phyloP scores from a whole-genome alignment of 2,888 invertebrate species.

The Villa cingulata region DNA sequence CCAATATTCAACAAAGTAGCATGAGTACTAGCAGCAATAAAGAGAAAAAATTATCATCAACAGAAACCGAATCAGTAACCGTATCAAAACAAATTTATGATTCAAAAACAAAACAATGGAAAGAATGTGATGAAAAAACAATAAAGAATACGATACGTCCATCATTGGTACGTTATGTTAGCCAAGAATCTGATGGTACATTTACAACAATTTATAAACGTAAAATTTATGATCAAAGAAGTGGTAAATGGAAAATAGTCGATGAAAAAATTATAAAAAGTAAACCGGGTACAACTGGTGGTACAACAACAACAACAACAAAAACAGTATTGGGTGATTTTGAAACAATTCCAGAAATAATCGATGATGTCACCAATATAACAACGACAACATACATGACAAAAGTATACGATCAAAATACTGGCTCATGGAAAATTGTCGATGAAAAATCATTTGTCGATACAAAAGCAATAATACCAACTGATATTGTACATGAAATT shows the following conservation, averaged over 20 bases:
- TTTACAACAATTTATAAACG: conserved; percentile 35
- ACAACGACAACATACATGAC: conserved; percentile 37
- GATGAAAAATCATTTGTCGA: conserved; percentile 36
- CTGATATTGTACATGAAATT: conserved; percentile 36
- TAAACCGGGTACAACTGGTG: conserved; percentile 13
- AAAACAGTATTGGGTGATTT: conserved; percentile 15
- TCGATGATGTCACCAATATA: conserved; percentile 36
- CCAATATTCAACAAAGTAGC: no score
- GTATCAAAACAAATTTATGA: conserved; percentile 31
- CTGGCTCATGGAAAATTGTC: conserved; percentile 35
- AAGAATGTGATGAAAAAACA: conserved; percentile 25
- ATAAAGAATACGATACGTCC: conserved; percentile 19
- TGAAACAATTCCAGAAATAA: conserved; percentile 31
- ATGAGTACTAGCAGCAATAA: no score
- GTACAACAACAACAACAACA: neutral
- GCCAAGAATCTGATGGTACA: conserved; percentile 32
- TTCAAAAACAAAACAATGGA: conserved; percentile 34
- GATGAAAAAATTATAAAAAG: conserved; percentile 42
- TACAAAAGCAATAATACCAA: conserved; percentile 32
- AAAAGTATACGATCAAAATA: conserved; percentile 35
- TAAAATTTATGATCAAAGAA: conserved; percentile 33
- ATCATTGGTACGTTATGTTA: conserved; percentile 33
- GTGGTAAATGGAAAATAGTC: conserved; percentile 36
- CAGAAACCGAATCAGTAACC: conserved; percentile 4
- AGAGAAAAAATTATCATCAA: neutral